Evolutionary conservation across 2,797 vertebrate genomes (phyloP).

Genomic region (Denticeps clupeoides): DNA sequence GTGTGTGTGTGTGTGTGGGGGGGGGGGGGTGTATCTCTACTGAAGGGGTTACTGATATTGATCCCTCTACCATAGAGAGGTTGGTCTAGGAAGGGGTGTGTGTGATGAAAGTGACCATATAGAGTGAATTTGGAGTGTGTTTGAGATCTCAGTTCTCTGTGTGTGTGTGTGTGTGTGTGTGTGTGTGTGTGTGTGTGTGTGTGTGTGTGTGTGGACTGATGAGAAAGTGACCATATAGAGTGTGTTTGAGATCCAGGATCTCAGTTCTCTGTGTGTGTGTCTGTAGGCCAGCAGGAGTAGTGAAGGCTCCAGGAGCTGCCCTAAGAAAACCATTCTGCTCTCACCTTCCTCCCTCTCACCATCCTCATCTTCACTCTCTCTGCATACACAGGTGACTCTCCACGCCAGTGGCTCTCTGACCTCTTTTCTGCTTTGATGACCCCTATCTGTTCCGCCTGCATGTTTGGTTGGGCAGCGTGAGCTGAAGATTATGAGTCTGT

Average conservation of each 20-base stretch:
- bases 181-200: slow-evolving; percentile 1
- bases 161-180: not conserved
- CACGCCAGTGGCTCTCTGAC: too few species aligned
- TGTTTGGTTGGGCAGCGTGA: too few species aligned
- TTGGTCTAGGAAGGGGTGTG: not conserved
- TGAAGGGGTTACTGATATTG: too few species aligned
- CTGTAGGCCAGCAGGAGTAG: slow-evolving; percentile 62
- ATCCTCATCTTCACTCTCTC: slow-evolving; percentile 13
- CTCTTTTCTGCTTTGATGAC: too few species aligned
- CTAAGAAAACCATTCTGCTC: slow-evolving; percentile 96
- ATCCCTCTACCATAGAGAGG: too few species aligned
- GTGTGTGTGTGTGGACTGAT: not conserved
- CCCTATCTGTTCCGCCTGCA: too few species aligned
- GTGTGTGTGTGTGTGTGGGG: slow-evolving; percentile 13
- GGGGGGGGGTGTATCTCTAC: too few species aligned
- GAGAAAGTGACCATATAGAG: not conserved
- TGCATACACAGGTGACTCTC: too few species aligned
- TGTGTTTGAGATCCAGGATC: too few species aligned
- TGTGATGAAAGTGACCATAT: not conserved
- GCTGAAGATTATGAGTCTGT: too few species aligned
- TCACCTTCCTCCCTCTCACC: slow-evolving; percentile 52
- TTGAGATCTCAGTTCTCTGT: not conserved
- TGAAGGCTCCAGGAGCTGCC: slow-evolving; percentile 78
- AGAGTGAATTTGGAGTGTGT: too few species aligned
- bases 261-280: too few species aligned